Evolutionary conservation across 1,140 invertebrate genomes (phyloP), one percentile per base, ranked within the genome.

Genomic region (Eubasilissa regina): DNA sequence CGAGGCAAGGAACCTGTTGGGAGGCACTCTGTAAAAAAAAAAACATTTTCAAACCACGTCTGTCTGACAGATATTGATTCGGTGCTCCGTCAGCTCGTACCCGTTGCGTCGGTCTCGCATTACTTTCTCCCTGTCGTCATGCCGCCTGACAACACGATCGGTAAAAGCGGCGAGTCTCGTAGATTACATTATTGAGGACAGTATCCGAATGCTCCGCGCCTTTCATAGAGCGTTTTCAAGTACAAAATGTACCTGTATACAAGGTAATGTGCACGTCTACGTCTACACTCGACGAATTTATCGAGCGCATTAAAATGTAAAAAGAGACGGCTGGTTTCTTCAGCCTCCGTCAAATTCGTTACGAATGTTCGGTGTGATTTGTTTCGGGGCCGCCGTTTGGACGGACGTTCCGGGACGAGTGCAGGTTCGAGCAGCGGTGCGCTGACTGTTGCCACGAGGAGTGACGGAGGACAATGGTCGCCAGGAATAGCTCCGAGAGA

Each of bases 401-500:
- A 1, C 21, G 4, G 55, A 58, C 21, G 4, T 15, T 15, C 3
- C 53, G n/a, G 53, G n/a, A 1, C 19, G 10, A 19, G 9, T 58
- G 55, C 7, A 35, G 25, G 25, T 6, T 3, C 6, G 1, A 6
- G 25, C 25, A 35, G 25, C 25, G 6, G 25, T 6, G 6, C 15
- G 55, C 21, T 15, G 55, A 13, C 21, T 15, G 55, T 58, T 58
- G 55, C 55, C 12, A 15, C 17, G 55, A 15, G 21, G 55, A 58
- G 55, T 19, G 8, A 56, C 55, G 55, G 10, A 15, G 55, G 55
- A 58, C 55, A 58, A 58, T 58, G 17, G 25, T 13, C 15, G 17
- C 55, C 55, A 58, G 55, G 21, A 58, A 58, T 58, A 58, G 21
- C 17, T 7, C 9, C 13, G 55, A 58, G 55, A 58, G 55, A 58